These are phyloP conservation scores for Vandiemenella viatica DNA, from an alignment of 2,888 invertebrate genomes.

Conservation along the genomic window DNA sequence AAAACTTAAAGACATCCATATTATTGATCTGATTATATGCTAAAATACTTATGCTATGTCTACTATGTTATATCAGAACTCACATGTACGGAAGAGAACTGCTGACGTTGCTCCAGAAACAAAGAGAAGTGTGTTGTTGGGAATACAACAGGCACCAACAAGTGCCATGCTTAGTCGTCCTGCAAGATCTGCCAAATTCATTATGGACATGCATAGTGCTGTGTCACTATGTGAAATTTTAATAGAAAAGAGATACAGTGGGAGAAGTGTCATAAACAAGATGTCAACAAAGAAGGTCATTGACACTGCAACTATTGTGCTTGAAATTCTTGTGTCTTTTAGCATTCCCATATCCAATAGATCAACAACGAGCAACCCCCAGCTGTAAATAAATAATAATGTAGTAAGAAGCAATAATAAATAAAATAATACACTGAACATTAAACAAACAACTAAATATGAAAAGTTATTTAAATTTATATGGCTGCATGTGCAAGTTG, in stretches of 20 bases:
- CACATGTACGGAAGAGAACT: conserved; percentile 27
- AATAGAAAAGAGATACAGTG: not conserved
- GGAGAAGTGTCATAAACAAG: conserved; percentile 2
- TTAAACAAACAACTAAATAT: too few species aligned
- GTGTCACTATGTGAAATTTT: conserved; percentile 2
- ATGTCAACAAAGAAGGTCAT: conserved; percentile 2
- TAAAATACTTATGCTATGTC: conserved; percentile 39
- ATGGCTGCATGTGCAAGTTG: too few species aligned
- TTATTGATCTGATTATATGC: not conserved
- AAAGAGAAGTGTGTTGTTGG: conserved; percentile 48
- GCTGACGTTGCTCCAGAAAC: conserved; percentile 41
- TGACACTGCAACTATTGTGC: conserved; percentile 2
- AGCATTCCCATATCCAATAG: conserved; percentile 6
- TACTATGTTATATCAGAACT: too few species aligned
- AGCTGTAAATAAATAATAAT: too few species aligned
- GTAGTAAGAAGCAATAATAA: too few species aligned
- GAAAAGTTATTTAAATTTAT: too few species aligned
- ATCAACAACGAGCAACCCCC: too few species aligned
- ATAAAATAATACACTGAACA: too few species aligned
- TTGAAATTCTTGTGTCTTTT: conserved; percentile 4
- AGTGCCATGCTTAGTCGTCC: conserved; percentile 46
- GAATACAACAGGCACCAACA: conserved; percentile 41
- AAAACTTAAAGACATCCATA: too few species aligned
- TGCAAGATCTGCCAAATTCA: conserved; percentile 21
- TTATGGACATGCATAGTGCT: conserved; percentile 24